Percentiles rank a stretch among this genome's conserved stretches.
phyloP scores from a whole-genome alignment of 2,797 vertebrate genomes.

The Manis pentadactyla region DNA sequence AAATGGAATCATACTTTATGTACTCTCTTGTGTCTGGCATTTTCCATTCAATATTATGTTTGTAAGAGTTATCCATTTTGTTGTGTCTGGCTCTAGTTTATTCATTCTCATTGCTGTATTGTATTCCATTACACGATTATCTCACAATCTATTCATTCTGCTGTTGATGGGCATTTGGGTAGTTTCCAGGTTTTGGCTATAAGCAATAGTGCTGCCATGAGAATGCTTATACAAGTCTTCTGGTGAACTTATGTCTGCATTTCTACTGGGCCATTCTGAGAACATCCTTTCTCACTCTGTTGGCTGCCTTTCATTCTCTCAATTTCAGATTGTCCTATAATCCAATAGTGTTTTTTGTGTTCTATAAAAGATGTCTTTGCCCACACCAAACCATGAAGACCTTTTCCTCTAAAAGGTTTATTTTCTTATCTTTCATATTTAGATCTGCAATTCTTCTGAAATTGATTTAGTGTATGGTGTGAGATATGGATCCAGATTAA shows the following conservation, averaged over 20 bases:
- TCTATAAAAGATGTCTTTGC: not conserved
- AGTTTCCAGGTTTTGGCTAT: not conserved
- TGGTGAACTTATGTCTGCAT: not conserved
- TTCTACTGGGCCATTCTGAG: not conserved
- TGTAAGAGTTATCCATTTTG: not conserved
- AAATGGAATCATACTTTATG: not conserved
- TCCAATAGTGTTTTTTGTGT: not conserved
- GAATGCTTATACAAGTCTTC: not conserved
- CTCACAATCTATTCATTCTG: not conserved
- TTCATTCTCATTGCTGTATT: not conserved
- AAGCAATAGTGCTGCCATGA: not conserved
- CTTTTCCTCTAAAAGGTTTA: constrained; percentile 7
- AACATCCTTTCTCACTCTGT: not conserved
- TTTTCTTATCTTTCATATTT: constrained; percentile 2
- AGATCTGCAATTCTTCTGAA: not conserved
- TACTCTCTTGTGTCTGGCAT: not conserved
- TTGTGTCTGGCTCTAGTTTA: not conserved
- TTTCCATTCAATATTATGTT: not conserved
- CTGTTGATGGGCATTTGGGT: not conserved
- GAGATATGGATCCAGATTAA: not conserved
- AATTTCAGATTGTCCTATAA: not conserved
- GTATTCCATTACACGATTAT: not conserved
- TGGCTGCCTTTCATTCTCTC: not conserved
- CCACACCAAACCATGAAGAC: not conserved
- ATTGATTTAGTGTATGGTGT: not conserved